phyloP scores from a whole-genome alignment of 2,113 vertebrate genomes.

The Grammomys surdaster region DNA sequence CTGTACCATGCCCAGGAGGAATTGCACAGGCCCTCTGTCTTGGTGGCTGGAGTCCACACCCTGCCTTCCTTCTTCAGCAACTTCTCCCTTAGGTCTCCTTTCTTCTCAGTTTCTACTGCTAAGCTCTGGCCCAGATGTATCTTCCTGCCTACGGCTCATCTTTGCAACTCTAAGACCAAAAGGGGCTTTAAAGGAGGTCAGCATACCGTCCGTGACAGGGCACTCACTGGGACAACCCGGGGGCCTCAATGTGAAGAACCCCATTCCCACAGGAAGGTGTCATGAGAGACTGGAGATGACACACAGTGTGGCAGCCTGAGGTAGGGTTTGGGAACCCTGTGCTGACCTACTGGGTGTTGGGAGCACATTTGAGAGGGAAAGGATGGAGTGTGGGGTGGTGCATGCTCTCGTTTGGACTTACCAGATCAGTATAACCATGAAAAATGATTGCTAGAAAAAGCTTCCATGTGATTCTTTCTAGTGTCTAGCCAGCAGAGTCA shows the following conservation, averaged over 20 bases:
- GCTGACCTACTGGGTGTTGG: not conserved
- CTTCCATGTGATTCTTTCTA: not conserved
- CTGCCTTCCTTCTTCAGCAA: not conserved
- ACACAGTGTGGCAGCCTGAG: not conserved
- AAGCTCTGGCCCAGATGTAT: not conserved
- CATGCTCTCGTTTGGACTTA: slow-evolving; percentile 37
- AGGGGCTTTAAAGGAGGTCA: not conserved
- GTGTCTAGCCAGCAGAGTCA: not conserved
- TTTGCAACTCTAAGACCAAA: not conserved
- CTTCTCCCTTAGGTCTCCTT: not conserved
- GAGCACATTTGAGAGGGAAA: not conserved
- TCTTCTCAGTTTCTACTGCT: slow-evolving; percentile 45
- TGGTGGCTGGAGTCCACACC: not conserved
- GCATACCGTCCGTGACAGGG: not conserved
- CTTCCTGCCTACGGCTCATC: not conserved
- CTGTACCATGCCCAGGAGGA: not conserved
- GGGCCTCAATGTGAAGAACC: not conserved
- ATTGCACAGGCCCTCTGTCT: not conserved
- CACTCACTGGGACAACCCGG: not conserved
- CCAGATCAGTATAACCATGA: slow-evolving; percentile 51
- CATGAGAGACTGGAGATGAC: not conserved
- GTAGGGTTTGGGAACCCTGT: not conserved
- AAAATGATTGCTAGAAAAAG: slow-evolving; percentile 15
- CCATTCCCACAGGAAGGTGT: not conserved
- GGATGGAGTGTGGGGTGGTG: slow-evolving; percentile 7